phyloP scores from a whole-genome alignment of 1,140 invertebrate genomes.

The Drosophila santomea region DNA sequence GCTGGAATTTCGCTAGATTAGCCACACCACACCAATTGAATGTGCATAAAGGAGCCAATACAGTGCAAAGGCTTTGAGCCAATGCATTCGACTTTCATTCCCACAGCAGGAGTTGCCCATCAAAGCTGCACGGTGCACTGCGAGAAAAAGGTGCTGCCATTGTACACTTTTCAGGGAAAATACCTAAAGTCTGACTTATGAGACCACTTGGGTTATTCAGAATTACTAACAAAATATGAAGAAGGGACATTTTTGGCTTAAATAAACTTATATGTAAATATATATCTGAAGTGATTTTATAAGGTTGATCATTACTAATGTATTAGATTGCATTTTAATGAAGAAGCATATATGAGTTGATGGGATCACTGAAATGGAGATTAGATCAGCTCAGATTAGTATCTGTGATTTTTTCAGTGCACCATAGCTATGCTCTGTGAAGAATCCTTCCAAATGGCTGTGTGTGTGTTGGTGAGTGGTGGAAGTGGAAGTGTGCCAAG shows the following conservation, averaged over 20 bases:
- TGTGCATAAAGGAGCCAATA: slow-evolving; percentile 23
- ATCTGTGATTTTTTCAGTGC: not conserved
- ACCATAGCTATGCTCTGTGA: not conserved
- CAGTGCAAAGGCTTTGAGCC: slow-evolving; percentile 8
- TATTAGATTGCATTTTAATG: too few species aligned
- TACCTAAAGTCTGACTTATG: too few species aligned
- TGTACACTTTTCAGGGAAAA: too few species aligned
- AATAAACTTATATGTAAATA: too few species aligned
- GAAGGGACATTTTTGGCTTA: too few species aligned
- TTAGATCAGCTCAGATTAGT: not conserved
- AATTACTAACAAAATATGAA: too few species aligned
- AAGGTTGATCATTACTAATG: too few species aligned
- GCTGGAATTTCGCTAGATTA: slow-evolving; percentile 47
- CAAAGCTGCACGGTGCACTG: slow-evolving; percentile 1
- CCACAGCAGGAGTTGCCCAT: slow-evolving; percentile 10
- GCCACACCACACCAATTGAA: slow-evolving; percentile 18
- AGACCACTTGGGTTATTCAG: too few species aligned
- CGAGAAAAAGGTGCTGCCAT: not conserved
- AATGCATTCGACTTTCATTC: slow-evolving; percentile 17
- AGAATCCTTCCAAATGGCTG: slow-evolving; percentile 4
- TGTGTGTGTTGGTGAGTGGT: not conserved
- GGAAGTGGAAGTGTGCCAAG: slow-evolving; percentile 47
- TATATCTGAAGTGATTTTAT: too few species aligned
- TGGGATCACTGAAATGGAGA: too few species aligned
- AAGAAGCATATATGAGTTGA: too few species aligned